Evolutionary conservation across 2,888 invertebrate genomes (phyloP).

Genomic region (Athrips mouffetella): DNA sequence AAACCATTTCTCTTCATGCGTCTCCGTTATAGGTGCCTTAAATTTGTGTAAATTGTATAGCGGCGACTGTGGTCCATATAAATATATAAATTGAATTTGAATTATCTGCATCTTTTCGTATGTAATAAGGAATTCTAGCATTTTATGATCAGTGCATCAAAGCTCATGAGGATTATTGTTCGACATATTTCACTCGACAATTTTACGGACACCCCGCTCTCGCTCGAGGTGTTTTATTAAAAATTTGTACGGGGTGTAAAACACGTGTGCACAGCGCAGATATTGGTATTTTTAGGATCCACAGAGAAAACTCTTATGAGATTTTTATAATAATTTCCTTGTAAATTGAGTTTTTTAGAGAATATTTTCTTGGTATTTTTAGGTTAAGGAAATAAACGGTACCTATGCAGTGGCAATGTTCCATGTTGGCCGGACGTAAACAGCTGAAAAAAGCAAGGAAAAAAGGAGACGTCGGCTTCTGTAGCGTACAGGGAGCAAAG

Average conservation of each 20-base stretch:
- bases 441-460: constrained; percentile 20
- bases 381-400: background rate
- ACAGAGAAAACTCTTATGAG: constrained; percentile 6
- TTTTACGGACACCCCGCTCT: constrained; percentile 38
- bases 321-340: background rate
- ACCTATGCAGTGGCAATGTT: background rate
- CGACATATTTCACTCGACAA: constrained; percentile 46
- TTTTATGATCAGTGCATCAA: constrained; percentile 30
- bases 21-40: no score
- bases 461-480: constrained; percentile 16
- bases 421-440: constrained; percentile 16
- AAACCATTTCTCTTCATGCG: no score
- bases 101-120: constrained; percentile 5
- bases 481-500: constrained; percentile 21
- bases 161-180: constrained; percentile 39
- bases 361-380: background rate
- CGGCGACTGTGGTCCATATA: no score
- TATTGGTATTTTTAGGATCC: constrained; percentile 29
- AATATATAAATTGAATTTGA: background rate
- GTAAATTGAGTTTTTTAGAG: background rate
- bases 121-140: constrained; percentile 26
- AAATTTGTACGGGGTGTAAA: constrained; percentile 43
- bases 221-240: constrained; percentile 50
- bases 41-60: no score
- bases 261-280: constrained; percentile 29